These are phyloP conservation scores for Eupelmus urozonus DNA, from an alignment of 2,888 invertebrate species.

Conservation along the genomic window DNA sequence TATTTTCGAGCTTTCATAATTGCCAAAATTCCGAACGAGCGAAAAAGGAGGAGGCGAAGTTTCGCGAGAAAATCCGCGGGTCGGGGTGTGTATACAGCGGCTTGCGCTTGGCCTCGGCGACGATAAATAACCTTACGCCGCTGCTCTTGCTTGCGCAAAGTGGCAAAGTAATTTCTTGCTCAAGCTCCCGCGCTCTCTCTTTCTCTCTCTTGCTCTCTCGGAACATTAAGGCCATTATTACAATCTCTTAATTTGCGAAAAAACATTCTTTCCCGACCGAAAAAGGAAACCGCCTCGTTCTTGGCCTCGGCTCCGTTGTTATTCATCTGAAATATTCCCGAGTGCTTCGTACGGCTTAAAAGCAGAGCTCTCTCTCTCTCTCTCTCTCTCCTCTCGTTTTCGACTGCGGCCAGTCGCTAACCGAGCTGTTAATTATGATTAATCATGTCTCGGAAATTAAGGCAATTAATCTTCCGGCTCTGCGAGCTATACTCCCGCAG, in stretches of 20 bases:
- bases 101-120: too few species aligned
- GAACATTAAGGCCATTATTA: slow-evolving; percentile 73
- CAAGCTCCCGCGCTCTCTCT: slow-evolving; percentile 60
- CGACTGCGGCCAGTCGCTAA: slow-evolving; percentile 55
- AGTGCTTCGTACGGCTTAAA: slow-evolving; percentile 1
- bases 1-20: not conserved
- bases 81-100: slow-evolving; percentile 65
- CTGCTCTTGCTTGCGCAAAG: slow-evolving; percentile 68
- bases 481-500: slow-evolving; percentile 6
- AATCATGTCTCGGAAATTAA: slow-evolving; percentile 75
- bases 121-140: slow-evolving; percentile 71
- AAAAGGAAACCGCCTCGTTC: not conserved
- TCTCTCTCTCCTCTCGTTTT: slow-evolving; percentile 25
- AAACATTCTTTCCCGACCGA: slow-evolving; percentile 64
- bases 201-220: slow-evolving; percentile 57
- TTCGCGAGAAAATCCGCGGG: slow-evolving; percentile 38
- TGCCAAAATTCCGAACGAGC: not conserved
- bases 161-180: slow-evolving; percentile 74
- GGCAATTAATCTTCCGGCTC: slow-evolving; percentile 72
- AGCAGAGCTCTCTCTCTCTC: not conserved
- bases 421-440: slow-evolving; percentile 74
- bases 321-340: slow-evolving; percentile 25
- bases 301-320: slow-evolving; percentile 21
- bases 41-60: not conserved
- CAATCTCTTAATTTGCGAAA: slow-evolving; percentile 76